Conservation (phyloP, 2,888 invertebrate species). For the Philereme transversata region DNA sequence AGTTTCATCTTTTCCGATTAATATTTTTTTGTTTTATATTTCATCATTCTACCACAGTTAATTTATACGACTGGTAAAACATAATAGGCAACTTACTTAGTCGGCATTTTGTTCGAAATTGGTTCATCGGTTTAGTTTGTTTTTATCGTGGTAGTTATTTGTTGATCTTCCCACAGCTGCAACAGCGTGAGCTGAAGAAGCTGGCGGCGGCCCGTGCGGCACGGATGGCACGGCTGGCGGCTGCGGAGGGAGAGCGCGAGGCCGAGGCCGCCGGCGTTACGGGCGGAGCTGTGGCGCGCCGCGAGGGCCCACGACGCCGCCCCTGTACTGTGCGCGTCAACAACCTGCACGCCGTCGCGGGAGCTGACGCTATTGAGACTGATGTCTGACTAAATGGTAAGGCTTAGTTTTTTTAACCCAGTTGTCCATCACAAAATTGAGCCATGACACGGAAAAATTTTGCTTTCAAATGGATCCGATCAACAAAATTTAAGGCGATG, state of each 20-base stretch:
- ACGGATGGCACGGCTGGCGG: constrained; percentile 40
- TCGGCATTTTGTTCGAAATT: too few species aligned
- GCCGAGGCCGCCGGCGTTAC: constrained; percentile 34
- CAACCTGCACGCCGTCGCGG: constrained; percentile 85
- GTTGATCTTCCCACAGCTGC: constrained; percentile 47
- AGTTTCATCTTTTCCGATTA: too few species aligned
- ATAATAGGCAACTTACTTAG: too few species aligned
- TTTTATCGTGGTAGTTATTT: background rate
- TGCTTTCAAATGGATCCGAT: too few species aligned
- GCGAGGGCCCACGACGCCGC: constrained; percentile 60
- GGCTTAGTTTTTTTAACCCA: constrained; percentile 37
- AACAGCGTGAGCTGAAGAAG: constrained; percentile 66
- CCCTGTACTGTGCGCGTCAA: constrained; percentile 77
- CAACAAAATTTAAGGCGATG: too few species aligned
- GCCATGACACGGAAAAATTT: too few species aligned
- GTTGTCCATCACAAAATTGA: too few species aligned
- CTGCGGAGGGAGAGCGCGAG: constrained; percentile 29
- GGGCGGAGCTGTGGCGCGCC: constrained; percentile 39
- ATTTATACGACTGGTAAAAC: too few species aligned
- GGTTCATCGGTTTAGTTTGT: background rate
- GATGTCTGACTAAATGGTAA: constrained; percentile 97
- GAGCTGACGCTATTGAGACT: constrained; percentile 95
- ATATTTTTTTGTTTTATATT: too few species aligned
- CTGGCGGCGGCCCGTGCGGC: constrained; percentile 53
- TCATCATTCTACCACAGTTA: background rate